A percentile compares a stretch with the other conserved stretches of the same genome.
These are phyloP conservation scores for Ictalurus furcatus DNA, from an alignment of 2,113 vertebrate species.

Conservation along the genomic window DNA sequence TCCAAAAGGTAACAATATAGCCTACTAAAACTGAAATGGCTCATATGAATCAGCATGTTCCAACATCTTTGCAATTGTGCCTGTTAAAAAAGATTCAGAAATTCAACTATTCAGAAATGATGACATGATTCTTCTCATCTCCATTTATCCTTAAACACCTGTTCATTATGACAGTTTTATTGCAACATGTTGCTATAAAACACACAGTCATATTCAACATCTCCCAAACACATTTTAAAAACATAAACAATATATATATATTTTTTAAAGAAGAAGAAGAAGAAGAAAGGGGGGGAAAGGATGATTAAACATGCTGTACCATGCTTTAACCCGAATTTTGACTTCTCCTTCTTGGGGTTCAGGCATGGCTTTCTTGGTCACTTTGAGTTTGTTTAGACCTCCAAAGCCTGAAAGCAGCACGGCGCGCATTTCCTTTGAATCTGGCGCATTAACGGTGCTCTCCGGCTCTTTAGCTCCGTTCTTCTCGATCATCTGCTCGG, in stretches of 20 bases:
- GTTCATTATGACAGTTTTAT: neutral
- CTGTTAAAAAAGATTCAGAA: neutral
- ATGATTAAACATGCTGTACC: constrained; percentile 69
- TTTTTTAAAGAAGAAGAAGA: neutral
- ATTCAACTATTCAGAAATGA: neutral
- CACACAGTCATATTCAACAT: neutral
- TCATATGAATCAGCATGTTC: constrained; percentile 3
- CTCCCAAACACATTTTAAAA: neutral
- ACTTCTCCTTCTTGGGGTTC: constrained; percentile 92
- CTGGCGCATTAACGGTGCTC: constrained; percentile 66
- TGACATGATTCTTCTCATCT: neutral
- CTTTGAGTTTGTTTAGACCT: constrained; percentile 93
- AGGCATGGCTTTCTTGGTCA: constrained; percentile 87
- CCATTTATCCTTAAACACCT: neutral
- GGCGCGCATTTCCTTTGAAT: constrained; percentile 90
- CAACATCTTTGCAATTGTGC: neutral
- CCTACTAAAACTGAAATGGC: neutral
- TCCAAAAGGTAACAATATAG: no score
- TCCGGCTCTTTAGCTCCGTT: constrained; percentile 73
- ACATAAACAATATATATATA: neutral
- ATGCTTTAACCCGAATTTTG: constrained; percentile 96
- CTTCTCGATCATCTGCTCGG: constrained; percentile 88
- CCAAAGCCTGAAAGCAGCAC: constrained; percentile 90
- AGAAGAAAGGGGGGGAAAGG: constrained; percentile 28
- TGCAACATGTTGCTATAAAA: constrained; percentile 28